Evolutionary conservation across 2,113 vertebrate species (phyloP), one percentile per base, ranked within the genome.

Genomic region (Chloropsis cyanopogon): DNA sequence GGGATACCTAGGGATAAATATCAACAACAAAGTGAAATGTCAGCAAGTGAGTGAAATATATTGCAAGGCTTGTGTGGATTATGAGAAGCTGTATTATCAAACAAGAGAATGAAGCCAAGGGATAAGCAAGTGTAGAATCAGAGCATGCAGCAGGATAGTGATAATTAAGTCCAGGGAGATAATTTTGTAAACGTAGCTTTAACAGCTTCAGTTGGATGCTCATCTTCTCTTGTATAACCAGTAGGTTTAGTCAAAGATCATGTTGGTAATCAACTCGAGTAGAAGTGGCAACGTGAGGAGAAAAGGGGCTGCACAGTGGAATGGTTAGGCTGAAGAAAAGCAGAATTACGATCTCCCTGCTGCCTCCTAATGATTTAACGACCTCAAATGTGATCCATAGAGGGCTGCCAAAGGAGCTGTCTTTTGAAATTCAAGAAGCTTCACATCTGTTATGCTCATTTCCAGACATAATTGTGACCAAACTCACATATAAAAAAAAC

Each of bases 1-100:
- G 63, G 25, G 42, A 82, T 85, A 92, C 14, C 37, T 61, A 11
- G 73, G 19, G 63, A 70, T 85, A 73, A 93, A 89, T 57, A 91
- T 69, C 91, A 90, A 90, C 75, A 90, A 61, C 59, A 13, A 75
- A 93, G 59, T 20, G 33, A 96, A 95, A 95, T 80, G 82, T 73
- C 90, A 94, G 86, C 28, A 24, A 73, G 64, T 4, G 41, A 89
- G 54, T 53, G 53, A 93, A 92, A 84, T 69, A 72, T 41, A 91
- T 80, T 85, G 75, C 54, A 65, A 91, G 63, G 71, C 47, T 90
- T 61, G n/a, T 7, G 2, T 28, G 84, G 81, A 82, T 97, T 95
- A 93, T 75, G 81, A 68, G 57, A 65, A 76, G 53, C 9, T 82
- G 28, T 35, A 57, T 65, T 82, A 63, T 42, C 68, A 93, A 90